Base-by-base conservation (phyloP, 2,113 vertebrate genomes). In the Clarias magur region DNA sequence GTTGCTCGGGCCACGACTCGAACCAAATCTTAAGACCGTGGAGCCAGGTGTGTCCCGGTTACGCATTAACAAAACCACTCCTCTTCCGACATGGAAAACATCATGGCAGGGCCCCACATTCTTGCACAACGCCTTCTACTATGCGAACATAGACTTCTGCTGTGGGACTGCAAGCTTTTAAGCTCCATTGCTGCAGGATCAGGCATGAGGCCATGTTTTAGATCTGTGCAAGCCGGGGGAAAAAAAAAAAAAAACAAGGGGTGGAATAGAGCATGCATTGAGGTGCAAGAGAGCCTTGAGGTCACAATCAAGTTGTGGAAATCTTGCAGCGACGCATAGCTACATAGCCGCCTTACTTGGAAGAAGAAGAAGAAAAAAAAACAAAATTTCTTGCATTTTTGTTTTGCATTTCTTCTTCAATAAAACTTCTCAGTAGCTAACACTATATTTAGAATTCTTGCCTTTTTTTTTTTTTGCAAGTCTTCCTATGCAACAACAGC, bases 361-460 rank as follows among this genome's bases (percentile, higher is more conserved):
- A 21, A 8, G 1, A 5, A 38, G 1, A 5, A 38, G 34, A 21
- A n/a, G 8, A 25, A n/a, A 34, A 17, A 21, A 67, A 73, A 87
- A 82, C 84, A 27, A 7, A 30, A 15, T 11, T 27, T 57, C 9
- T 27, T 78, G 48, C 48, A 48, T 78, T 27, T 76, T 76, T 76
- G 9, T 62, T 59, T 84, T 82, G 81, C 70, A 85, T 60, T 89
- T 84, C 90, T 82, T 88, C 89, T 67, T 88, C 70, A 68, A 91
- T 88, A 89, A 48, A 48, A 80, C 88, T 85, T 90, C 86, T 85
- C 84, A 87, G 87, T 85, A 68, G 82, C 89, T 38, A 82, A 73
- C 84, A 60, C 90, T 92, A 93, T 93, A 92, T 89, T 93, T 93
- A 93, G 93, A 84, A 76, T 38, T 82, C 60, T 82, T 85, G 85